Conservation (phyloP, 2,888 invertebrate species). For the Cataglyphis albicans region DNA sequence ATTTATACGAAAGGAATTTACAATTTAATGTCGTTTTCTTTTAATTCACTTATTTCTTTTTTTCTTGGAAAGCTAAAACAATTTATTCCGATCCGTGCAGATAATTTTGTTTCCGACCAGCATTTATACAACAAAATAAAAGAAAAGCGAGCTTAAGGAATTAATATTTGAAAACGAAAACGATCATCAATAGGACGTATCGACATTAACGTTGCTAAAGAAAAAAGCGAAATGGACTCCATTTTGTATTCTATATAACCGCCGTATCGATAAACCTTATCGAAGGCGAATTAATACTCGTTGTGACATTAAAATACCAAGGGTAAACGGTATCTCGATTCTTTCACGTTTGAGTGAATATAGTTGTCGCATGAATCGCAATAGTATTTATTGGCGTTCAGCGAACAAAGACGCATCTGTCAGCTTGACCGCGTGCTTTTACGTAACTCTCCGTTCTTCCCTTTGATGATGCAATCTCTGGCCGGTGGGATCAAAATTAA, state of each 20-base stretch:
- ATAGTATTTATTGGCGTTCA: not conserved
- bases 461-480: not conserved
- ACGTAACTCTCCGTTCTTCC: not conserved
- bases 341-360: not conserved
- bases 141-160: not conserved
- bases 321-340: not conserved
- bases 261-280: not conserved
- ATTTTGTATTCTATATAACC: not conserved
- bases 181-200: not conserved
- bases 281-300: not conserved
- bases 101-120: not conserved
- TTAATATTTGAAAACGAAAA: not conserved
- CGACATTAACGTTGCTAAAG: not conserved
- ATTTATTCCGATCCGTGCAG: not conserved
- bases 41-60: not conserved
- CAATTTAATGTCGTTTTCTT: too few species aligned
- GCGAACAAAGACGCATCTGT: not conserved
- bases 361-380: not conserved
- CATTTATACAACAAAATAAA: not conserved
- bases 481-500: not conserved
- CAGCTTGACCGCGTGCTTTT: not conserved
- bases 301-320: slow-evolving; percentile 17
- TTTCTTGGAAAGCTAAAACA: not conserved
- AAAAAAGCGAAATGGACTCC: not conserved
- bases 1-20: not conserved